These are phyloP conservation scores for Noctua janthina DNA, from an alignment of 2,888 invertebrate genomes.

Conservation along the genomic window DNA sequence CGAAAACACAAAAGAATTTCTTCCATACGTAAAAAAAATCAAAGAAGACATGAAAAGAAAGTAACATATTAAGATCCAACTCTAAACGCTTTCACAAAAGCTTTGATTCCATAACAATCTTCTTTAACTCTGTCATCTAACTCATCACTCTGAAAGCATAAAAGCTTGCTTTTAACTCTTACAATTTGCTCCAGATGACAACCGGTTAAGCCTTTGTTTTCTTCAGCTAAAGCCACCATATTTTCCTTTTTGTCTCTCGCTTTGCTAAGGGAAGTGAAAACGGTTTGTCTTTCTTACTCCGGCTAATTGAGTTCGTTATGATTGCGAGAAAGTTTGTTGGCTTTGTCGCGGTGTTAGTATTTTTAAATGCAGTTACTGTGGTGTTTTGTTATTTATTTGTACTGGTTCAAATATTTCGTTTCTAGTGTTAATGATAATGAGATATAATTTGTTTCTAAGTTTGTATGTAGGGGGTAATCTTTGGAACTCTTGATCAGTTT, in stretches of 20 bases:
- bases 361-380: constrained; percentile 10
- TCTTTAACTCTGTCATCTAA: not conserved
- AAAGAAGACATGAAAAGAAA: not conserved
- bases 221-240: constrained; percentile 33
- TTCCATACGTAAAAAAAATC: not conserved
- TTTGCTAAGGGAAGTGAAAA: constrained; percentile 42
- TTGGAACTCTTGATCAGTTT: too few relatives aligned
- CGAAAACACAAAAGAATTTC: too few relatives aligned
- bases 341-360: not conserved
- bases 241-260: constrained; percentile 45
- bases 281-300: constrained; percentile 44
- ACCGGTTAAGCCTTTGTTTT: constrained; percentile 55
- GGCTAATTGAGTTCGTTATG: constrained; percentile 57
- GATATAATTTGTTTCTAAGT: too few relatives aligned
- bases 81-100: not conserved
- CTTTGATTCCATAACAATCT: constrained; percentile 6
- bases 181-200: constrained; percentile 51
- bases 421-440: too few relatives aligned
- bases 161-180: constrained; percentile 33
- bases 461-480: too few relatives aligned
- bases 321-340: constrained; percentile 5
- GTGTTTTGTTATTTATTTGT: not conserved
- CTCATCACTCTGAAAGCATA: constrained; percentile 48
- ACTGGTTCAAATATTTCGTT: too few relatives aligned
- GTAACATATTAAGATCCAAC: not conserved